Conservation (phyloP, 2,797 vertebrate species). For the Adrianichthys oophorus region DNA sequence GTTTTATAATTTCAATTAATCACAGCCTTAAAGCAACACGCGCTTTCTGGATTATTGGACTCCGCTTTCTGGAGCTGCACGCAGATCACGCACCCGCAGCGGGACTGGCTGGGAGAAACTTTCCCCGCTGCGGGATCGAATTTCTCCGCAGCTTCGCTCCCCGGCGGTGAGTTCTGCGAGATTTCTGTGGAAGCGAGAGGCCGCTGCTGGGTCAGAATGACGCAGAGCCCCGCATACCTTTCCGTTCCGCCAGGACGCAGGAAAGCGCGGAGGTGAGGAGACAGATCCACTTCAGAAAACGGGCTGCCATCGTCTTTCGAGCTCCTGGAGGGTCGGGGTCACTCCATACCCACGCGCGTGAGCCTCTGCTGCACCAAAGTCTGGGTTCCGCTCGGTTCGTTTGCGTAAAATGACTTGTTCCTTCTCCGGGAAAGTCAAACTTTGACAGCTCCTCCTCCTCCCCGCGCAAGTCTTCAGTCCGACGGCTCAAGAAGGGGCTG, state of each 20-base stretch:
- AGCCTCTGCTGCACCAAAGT: slow-evolving; percentile 17
- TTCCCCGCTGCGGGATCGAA: slow-evolving; percentile 47
- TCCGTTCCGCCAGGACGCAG: slow-evolving; percentile 69
- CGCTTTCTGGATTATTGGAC: neutral
- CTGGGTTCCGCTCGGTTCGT: neutral
- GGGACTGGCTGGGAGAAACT: slow-evolving; percentile 40
- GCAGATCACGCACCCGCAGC: slow-evolving; percentile 20
- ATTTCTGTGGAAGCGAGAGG: slow-evolving; percentile 34
- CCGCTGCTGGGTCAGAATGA: neutral
- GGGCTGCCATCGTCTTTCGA: slow-evolving; percentile 64
- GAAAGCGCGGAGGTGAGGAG: slow-evolving; percentile 68
- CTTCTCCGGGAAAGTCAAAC: slow-evolving; percentile 58
- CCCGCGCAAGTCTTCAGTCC: slow-evolving; percentile 43
- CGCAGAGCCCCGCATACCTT: slow-evolving; percentile 67
- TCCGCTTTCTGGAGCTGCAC: slow-evolving; percentile 11
- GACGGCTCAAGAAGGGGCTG: slow-evolving; percentile 12
- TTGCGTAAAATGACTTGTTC: slow-evolving; percentile 13
- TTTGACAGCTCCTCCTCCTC: slow-evolving; percentile 82
- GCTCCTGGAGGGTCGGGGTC: slow-evolving; percentile 45
- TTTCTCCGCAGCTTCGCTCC: slow-evolving; percentile 39
- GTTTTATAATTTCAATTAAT: too few relatives aligned
- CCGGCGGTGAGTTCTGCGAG: slow-evolving; percentile 15
- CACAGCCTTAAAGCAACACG: neutral
- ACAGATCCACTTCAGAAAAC: slow-evolving; percentile 59
- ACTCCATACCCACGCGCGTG: slow-evolving; percentile 57